These are phyloP conservation scores for Aldabrachelys gigantea DNA, from an alignment of 2,113 vertebrate species.

Conservation along the genomic window DNA sequence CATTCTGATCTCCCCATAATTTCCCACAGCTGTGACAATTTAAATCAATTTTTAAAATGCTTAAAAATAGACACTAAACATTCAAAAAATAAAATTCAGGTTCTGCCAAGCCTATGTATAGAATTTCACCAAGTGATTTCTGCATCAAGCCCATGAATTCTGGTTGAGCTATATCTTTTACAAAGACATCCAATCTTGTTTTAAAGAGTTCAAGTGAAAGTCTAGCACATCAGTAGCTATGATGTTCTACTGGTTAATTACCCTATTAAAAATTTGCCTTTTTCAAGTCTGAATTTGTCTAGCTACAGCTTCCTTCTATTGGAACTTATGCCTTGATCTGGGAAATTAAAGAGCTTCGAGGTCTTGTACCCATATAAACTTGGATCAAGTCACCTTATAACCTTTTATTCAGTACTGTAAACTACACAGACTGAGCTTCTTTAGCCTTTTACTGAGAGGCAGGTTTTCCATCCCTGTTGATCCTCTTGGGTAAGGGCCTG, in stretches of 20 bases:
- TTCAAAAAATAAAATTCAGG: not conserved
- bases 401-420: not conserved
- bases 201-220: not conserved
- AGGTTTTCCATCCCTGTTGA: not conserved
- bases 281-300: not conserved
- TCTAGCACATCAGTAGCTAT: not conserved
- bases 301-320: not conserved
- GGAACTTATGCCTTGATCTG: not conserved
- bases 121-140: not conserved
- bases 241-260: not conserved
- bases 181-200: not conserved
- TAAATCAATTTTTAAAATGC: not conserved
- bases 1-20: not conserved
- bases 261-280: not conserved
- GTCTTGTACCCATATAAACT: not conserved
- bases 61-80: not conserved
- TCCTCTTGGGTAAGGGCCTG: not conserved
- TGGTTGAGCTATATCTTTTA: not conserved
- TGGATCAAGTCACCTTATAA: not conserved
- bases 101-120: not conserved
- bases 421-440: not conserved
- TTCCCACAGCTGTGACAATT: not conserved
- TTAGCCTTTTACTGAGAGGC: not conserved
- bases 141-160: not conserved
- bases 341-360: not conserved